These are phyloP conservation scores for Rattus norvegicus DNA, from an alignment of 2,113 vertebrate species.

Conservation along the genomic window DNA sequence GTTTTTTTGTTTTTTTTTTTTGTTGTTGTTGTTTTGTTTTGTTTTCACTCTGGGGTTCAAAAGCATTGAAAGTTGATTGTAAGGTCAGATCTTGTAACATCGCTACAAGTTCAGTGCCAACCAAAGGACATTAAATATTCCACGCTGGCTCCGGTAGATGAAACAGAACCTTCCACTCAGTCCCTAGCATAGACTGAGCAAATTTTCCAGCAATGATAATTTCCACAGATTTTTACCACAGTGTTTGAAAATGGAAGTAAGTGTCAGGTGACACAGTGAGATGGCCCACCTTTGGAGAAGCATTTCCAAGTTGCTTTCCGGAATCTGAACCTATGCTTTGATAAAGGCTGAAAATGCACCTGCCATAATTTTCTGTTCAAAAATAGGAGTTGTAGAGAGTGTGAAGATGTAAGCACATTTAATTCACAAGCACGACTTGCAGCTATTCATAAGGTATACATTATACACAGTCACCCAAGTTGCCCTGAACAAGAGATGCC, in stretches of 20 bases:
- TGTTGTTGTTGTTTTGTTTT: not conserved
- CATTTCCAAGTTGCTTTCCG: conserved; percentile 33
- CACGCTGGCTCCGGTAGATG: not conserved
- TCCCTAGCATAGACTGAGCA: not conserved
- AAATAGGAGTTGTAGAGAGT: conserved; percentile 32
- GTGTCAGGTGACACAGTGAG: not conserved
- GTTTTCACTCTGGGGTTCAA: not conserved
- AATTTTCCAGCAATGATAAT: conserved; percentile 27
- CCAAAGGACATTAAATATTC: not conserved
- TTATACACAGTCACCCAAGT: conserved; percentile 55
- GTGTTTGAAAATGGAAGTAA: conserved; percentile 46
- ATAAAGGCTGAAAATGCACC: conserved; percentile 55
- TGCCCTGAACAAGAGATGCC: conserved; percentile 63
- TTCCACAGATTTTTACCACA: not conserved
- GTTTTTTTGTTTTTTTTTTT: not conserved
- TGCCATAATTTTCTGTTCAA: conserved; percentile 49
- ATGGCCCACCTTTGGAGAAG: not conserved
- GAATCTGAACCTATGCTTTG: conserved; percentile 23
- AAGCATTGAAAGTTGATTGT: not conserved
- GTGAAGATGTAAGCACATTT: conserved; percentile 10
- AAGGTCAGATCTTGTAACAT: not conserved
- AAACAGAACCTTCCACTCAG: not conserved
- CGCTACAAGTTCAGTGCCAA: not conserved
- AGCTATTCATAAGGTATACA: conserved; percentile 41
- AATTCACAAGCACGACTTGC: conserved; percentile 35